A percentile compares a stretch with the other conserved stretches of the same genome.
These are phyloP conservation scores for Patiria miniata DNA, from an alignment of 35 echinoderm and acorn worm species.

Conservation along the genomic window DNA sequence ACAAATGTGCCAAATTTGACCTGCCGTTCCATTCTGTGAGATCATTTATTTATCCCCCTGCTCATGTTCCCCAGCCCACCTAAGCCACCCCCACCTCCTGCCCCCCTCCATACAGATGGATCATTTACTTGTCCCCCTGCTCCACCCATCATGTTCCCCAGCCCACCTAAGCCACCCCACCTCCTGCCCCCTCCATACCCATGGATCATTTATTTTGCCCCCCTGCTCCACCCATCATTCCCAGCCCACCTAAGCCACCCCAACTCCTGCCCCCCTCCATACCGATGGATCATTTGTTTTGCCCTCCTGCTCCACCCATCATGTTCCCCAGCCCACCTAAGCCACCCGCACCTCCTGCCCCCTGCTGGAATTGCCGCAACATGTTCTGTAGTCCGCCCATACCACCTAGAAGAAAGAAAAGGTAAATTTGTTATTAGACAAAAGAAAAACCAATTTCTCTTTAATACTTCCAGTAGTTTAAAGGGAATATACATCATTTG, in stretches of 20 bases:
- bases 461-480: too few relatives aligned
- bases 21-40: too few relatives aligned
- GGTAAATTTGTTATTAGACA: background rate
- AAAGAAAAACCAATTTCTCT: too few relatives aligned
- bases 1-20: too few relatives aligned
- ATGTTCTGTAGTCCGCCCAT: conserved; percentile 98
- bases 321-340: conserved; percentile 72
- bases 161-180: conserved; percentile 61
- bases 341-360: conserved; percentile 62
- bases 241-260: too few relatives aligned
- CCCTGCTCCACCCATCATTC: too few relatives aligned
- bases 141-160: conserved; percentile 69
- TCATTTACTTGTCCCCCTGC: background rate
- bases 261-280: too few relatives aligned
- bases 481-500: too few relatives aligned
- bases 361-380: conserved; percentile 99
- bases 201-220: too few relatives aligned
- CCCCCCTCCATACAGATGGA: conserved; percentile 34
- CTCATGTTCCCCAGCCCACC: conserved; percentile 62
- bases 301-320: conserved; percentile 44
- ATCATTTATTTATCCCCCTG: too few relatives aligned
- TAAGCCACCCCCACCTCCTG: conserved; percentile 58
- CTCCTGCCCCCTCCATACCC: conserved; percentile 81
- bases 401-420: conserved; percentile 70
- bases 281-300: too few relatives aligned